Conservation (phyloP, 2,888 invertebrate genomes). For the Gasteruption jaculator region DNA sequence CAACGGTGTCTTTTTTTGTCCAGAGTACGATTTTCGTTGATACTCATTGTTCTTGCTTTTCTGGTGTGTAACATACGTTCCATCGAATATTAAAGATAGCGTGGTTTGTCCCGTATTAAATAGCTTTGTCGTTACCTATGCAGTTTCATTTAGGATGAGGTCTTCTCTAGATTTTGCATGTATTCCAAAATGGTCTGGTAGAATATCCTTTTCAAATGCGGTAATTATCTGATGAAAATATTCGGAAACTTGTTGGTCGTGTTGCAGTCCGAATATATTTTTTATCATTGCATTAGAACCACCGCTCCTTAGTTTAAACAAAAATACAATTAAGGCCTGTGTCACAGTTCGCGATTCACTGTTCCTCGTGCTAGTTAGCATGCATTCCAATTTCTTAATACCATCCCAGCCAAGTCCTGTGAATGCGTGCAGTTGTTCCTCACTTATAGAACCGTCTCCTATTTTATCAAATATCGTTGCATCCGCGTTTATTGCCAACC, state of each 20-base stretch:
- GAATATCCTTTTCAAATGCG: conserved; percentile 15
- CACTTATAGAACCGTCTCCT: conserved; percentile 14
- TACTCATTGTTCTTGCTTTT: conserved; percentile 11
- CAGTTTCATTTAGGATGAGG: too few relatives aligned
- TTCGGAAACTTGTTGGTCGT: conserved; percentile 14
- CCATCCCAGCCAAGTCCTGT: conserved; percentile 18
- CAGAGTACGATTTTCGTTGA: conserved; percentile 14
- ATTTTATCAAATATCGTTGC: conserved; percentile 15
- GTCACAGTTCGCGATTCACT: conserved; percentile 14
- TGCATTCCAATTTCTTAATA: conserved; percentile 8
- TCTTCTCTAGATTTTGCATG: conserved; percentile 4
- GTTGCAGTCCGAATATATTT: conserved; percentile 8
- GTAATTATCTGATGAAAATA: conserved; percentile 12
- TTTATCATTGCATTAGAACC: conserved; percentile 13
- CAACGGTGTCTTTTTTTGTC: conserved; percentile 24
- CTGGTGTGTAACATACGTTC: conserved; percentile 11
- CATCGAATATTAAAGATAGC: conserved; percentile 13
- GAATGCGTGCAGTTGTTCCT: conserved; percentile 14
- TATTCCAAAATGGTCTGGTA: conserved; percentile 13
- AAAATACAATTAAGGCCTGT: conserved; percentile 18
- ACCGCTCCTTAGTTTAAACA: conserved; percentile 18
- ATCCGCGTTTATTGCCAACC: conserved; percentile 16
- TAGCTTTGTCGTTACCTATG: too few relatives aligned
- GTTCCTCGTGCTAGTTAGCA: conserved; percentile 8
- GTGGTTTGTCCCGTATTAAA: too few relatives aligned